Evolutionary conservation across 2,113 vertebrate species (phyloP).

Genomic region (Piaya cayana): DNA sequence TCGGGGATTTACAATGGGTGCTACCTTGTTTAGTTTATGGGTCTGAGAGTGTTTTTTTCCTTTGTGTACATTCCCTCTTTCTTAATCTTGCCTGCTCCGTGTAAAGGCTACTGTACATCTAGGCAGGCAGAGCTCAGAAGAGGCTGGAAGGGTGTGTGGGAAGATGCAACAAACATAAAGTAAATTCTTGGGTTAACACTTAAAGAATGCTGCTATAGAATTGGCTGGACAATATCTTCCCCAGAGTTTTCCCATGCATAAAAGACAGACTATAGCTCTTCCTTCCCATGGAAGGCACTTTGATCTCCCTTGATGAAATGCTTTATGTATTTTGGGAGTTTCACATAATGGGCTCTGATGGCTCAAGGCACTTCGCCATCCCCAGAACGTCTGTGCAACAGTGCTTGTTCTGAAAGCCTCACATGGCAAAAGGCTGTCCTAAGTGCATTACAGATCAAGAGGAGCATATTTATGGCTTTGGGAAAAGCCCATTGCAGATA

Average conservation of each 20-base stretch:
- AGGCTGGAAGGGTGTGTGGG: fast-evolving
- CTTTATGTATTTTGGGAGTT: conserved; percentile 25
- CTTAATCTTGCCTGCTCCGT: background rate
- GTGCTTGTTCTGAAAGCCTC: background rate
- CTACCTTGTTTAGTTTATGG: background rate
- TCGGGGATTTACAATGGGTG: fast-evolving
- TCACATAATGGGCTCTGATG: background rate
- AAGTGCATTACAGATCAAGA: background rate
- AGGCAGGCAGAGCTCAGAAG: background rate
- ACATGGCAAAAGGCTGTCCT: background rate
- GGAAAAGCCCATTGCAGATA: background rate
- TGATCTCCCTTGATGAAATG: conserved; percentile 52
- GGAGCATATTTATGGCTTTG: background rate
- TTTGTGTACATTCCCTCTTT: background rate
- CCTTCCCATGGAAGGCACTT: conserved; percentile 53
- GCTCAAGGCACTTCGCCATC: conserved; percentile 17
- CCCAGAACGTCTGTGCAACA: background rate
- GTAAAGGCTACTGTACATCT: background rate
- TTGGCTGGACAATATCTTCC: background rate
- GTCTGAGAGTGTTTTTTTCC: fast-evolving
- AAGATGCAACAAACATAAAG: background rate
- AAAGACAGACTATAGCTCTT: conserved; percentile 12
- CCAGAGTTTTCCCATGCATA: conserved; percentile 37
- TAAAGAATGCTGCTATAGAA: conserved; percentile 12
- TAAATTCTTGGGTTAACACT: background rate